Evolutionary conservation across 2,113 vertebrate genomes (phyloP).

Genomic region (Pterocles orientalis): DNA sequence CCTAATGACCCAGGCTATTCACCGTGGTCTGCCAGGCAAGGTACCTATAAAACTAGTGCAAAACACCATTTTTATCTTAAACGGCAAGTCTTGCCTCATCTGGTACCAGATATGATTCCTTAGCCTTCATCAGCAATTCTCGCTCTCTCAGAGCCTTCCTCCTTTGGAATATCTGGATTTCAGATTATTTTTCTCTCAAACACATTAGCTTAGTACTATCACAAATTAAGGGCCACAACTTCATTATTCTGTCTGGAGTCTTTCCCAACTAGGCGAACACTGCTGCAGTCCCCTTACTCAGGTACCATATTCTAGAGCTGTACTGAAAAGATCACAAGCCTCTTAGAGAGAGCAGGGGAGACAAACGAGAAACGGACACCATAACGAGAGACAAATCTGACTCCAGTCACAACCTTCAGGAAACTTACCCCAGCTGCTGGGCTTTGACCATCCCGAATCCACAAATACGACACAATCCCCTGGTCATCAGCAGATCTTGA

Average conservation of each 20-base stretch:
- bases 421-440: slow-evolving; percentile 89
- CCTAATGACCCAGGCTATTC: background rate
- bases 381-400: background rate
- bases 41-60: background rate
- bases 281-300: background rate
- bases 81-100: background rate
- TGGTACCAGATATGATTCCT: background rate
- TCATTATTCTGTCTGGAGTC: background rate
- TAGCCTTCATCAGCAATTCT: background rate
- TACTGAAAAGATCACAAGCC: background rate
- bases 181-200: background rate
- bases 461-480: slow-evolving; percentile 81
- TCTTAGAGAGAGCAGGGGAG: background rate
- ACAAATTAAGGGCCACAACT: background rate
- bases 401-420: background rate
- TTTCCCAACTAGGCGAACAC: background rate
- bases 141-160: background rate
- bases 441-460: slow-evolving; percentile 88
- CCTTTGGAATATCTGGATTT: background rate
- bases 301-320: background rate
- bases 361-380: background rate
- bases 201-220: background rate
- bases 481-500: slow-evolving; percentile 85
- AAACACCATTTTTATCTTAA: background rate
- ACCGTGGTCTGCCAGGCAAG: background rate